A percentile compares a stretch with the other conserved stretches of the same genome.
phyloP scores from a whole-genome alignment of 1,140 invertebrate species.

The Saccostrea cuccullata region DNA sequence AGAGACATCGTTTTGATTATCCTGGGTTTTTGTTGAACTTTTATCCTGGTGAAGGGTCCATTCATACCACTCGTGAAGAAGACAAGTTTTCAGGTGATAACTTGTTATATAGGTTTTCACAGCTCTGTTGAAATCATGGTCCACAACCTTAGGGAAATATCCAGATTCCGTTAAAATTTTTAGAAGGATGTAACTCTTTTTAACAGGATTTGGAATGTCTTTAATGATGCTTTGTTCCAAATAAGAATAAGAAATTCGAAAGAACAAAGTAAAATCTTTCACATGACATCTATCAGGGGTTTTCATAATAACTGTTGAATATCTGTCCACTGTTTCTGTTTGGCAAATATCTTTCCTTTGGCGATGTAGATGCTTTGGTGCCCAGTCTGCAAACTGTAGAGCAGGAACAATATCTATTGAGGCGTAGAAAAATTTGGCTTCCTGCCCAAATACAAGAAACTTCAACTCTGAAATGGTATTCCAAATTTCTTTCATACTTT shows the following conservation, averaged over 20 bases:
- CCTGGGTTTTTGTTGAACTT: background rate
- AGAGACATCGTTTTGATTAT: background rate
- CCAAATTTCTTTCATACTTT: constrained; percentile 33
- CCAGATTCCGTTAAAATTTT: constrained; percentile 29
- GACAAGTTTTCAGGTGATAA: constrained; percentile 44
- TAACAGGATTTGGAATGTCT: constrained; percentile 2
- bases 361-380: background rate
- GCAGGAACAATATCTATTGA: constrained; percentile 29
- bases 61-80: constrained; percentile 38
- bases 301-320: constrained; percentile 23
- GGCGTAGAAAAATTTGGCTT: constrained; percentile 11
- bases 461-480: background rate
- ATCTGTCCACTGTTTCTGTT: background rate
- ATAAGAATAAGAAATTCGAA: constrained; percentile 29
- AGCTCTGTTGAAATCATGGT: constrained; percentile 12
- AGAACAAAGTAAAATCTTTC: constrained; percentile 30
- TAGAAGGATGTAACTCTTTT: constrained; percentile 46
- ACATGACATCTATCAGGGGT: constrained; percentile 42
- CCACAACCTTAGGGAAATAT: constrained; percentile 25
- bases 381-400: background rate
- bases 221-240: constrained; percentile 32
- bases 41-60: background rate
- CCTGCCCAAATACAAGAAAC: constrained; percentile 5
- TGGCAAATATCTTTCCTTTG: background rate
- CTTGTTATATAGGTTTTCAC: constrained; percentile 37